A percentile compares a stretch with the other conserved stretches of the same genome.
Conservation (phyloP, 2,113 vertebrate species). For the Vombatus ursinus region DNA sequence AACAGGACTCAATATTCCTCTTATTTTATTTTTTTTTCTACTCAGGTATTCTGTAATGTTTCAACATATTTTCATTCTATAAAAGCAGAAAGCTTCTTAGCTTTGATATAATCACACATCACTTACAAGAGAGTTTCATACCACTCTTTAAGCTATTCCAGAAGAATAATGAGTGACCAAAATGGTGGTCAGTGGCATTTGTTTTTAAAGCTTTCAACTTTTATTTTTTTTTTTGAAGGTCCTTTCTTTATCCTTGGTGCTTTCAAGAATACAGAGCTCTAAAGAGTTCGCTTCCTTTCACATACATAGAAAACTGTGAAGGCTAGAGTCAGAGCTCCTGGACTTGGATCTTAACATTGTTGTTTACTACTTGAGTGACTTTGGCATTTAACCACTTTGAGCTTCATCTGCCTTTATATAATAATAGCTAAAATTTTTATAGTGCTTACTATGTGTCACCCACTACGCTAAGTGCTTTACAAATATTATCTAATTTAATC, state of each 20-base stretch:
- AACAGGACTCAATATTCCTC: not conserved
- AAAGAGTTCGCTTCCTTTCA: not conserved
- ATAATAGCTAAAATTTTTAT: not conserved
- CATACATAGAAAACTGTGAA: not conserved
- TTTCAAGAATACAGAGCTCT: not conserved
- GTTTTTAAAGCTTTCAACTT: not conserved
- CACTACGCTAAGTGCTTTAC: not conserved
- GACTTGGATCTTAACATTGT: not conserved
- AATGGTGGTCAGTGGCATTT: not conserved
- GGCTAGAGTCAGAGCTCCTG: not conserved
- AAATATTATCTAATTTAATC: not conserved
- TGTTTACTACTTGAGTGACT: not conserved
- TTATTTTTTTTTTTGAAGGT: not conserved
- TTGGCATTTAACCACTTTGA: not conserved
- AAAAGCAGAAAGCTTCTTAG: constrained; percentile 13
- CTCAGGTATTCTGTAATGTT: not conserved
- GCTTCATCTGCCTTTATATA: not conserved
- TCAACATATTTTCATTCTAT: not conserved
- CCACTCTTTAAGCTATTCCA: not conserved
- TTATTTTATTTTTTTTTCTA: not conserved
- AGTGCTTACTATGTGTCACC: not conserved
- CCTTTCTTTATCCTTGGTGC: not conserved
- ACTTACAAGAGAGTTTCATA: not conserved
- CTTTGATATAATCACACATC: not conserved
- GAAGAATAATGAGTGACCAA: not conserved